Evolutionary conservation across 2,113 vertebrate genomes (phyloP).

Genomic region (Maccullochella peelii): DNA sequence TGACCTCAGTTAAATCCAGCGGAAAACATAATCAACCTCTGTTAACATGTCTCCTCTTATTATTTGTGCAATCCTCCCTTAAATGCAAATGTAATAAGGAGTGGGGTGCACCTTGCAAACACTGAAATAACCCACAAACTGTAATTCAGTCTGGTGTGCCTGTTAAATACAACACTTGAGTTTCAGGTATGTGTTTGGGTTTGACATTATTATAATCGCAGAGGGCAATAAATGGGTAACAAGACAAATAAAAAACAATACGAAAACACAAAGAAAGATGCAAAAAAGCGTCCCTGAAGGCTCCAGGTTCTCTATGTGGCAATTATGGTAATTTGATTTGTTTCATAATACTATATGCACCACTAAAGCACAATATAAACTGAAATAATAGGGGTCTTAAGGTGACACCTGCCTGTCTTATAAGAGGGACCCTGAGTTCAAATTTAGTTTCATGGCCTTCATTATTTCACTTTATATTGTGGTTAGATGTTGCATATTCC

Average conservation of each 20-base stretch:
- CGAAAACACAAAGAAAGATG: not conserved
- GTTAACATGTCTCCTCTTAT: not conserved
- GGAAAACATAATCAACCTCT: not conserved
- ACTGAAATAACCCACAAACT: not conserved
- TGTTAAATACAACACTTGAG: not conserved
- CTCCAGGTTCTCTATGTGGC: not conserved
- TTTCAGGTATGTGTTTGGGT: not conserved
- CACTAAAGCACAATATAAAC: not conserved
- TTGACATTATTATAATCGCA: slow-evolving; percentile 7
- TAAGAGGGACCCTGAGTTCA: no score
- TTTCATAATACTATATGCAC: not conserved
- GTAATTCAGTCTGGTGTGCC: not conserved
- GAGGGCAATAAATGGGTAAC: not conserved
- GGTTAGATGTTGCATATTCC: not conserved
- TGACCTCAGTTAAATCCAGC: not conserved
- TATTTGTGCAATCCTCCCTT: not conserved
- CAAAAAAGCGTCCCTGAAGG: not conserved
- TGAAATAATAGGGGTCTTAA: not conserved
- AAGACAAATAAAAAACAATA: not conserved
- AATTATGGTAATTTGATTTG: not conserved
- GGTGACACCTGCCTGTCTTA: no score
- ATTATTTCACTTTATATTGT: not conserved
- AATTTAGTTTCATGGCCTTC: not conserved
- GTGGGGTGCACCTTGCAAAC: not conserved
- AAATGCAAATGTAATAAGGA: not conserved